A percentile compares a stretch with the other conserved stretches of the same genome.
These are phyloP conservation scores for Bombus picipes DNA, from an alignment of 1,140 invertebrate genomes.

Conservation along the genomic window DNA sequence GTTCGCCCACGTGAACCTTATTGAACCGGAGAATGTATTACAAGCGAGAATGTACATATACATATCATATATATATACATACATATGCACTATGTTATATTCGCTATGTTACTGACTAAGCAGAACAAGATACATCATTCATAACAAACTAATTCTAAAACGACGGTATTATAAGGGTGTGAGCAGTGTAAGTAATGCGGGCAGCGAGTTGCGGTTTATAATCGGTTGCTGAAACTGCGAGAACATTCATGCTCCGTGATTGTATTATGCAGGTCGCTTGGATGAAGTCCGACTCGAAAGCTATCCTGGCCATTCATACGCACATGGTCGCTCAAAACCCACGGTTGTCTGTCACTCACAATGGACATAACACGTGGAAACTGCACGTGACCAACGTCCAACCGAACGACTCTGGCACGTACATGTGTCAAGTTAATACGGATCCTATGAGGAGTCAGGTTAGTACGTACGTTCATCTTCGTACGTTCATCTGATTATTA, in stretches of 20 bases:
- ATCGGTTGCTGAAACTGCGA: constrained; percentile 47
- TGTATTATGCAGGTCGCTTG: constrained; percentile 65
- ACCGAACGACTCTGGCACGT: constrained; percentile 92
- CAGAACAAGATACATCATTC: not conserved
- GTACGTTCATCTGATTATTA: constrained; percentile 5
- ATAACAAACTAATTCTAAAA: constrained; percentile 38
- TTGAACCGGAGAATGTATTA: not conserved
- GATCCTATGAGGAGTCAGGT: constrained; percentile 95
- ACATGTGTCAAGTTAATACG: constrained; percentile 96
- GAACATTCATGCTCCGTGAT: constrained; percentile 46
- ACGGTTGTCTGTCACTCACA: constrained; percentile 91
- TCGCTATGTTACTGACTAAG: not conserved
- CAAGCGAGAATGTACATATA: no score
- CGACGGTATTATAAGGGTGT: constrained; percentile 1
- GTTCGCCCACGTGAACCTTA: not conserved
- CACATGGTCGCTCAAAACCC: constrained; percentile 94
- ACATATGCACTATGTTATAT: not conserved
- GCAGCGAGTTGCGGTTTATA: constrained; percentile 20
- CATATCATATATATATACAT: no score
- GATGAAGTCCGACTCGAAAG: constrained; percentile 92
- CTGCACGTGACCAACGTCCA: constrained; percentile 93
- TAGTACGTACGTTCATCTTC: constrained; percentile 68
- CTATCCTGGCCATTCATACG: constrained; percentile 94
- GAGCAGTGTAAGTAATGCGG: constrained; percentile 27
- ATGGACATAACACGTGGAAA: constrained; percentile 95